phyloP scores from a whole-genome alignment of 30 jellyfish, hydroid and myxozoan species.

The Morbakka virulenta region DNA sequence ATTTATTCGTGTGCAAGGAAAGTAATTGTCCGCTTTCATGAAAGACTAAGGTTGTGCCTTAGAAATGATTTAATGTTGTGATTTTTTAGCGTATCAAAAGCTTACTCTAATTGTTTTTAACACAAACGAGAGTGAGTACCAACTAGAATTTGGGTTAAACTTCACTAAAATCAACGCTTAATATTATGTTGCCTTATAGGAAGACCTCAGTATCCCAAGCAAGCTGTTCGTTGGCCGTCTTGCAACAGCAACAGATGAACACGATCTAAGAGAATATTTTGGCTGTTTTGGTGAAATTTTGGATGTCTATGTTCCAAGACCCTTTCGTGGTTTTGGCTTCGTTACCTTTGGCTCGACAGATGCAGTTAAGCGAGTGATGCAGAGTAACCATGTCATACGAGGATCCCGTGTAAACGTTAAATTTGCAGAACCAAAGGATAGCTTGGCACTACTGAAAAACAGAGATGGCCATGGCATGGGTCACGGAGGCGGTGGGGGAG shows the following conservation, averaged over 20 bases:
- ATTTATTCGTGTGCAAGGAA: no score
- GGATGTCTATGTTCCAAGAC: slow-evolving; percentile 88
- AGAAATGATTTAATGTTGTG: no score
- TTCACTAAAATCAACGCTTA: neutral
- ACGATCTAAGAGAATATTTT: slow-evolving; percentile 71
- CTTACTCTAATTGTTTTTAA: no score
- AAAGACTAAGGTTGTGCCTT: no score
- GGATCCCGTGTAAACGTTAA: slow-evolving; percentile 72
- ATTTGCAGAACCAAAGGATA: slow-evolving; percentile 88
- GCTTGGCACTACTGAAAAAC: no score
- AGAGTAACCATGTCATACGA: slow-evolving; percentile 52
- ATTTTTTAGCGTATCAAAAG: no score
- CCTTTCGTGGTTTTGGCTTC: slow-evolving; percentile 98
- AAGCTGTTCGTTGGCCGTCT: slow-evolving; percentile 88
- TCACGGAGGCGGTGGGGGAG: no score
- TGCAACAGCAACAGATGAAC: slow-evolving; percentile 67
- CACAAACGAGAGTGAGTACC: no score
- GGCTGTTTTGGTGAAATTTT: slow-evolving; percentile 77
- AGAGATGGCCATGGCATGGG: no score
- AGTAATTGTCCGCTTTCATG: no score
- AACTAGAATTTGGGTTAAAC: no score
- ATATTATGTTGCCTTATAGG: no score
- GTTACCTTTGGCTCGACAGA: slow-evolving; percentile 85
- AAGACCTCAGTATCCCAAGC: slow-evolving; percentile 62
- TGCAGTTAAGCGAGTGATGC: slow-evolving; percentile 60